Base-by-base conservation (phyloP, 2,113 vertebrate genomes). In the Fregetta grallaria region DNA sequence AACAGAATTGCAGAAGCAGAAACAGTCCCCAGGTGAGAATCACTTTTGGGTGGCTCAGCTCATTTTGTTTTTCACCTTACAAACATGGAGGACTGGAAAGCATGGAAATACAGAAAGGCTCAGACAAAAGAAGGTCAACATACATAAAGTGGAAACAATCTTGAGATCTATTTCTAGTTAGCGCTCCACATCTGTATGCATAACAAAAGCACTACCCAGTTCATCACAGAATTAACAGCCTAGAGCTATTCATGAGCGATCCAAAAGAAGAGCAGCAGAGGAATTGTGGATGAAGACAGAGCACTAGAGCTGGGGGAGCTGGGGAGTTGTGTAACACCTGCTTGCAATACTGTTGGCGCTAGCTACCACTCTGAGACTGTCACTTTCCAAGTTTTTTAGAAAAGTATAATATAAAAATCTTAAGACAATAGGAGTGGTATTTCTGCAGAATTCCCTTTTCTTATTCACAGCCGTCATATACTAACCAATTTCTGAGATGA, bases 291-390 rank as follows among this genome's bases (percentile, higher is more conserved):
- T 2, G 22, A 84, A 74, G 49, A 73, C 86, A 81, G 66, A 92
- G 42, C 42, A 15, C 30, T 63, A 0, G 44, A 75, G 70, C 86
- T 85, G 76, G 26, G 83, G 80, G 89, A 95, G 56, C 66, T 94
- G 77, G 70, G 74, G 91, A 92, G 42, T 72, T 96, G 83, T 85
- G 74, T 52, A 95, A 89, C 95, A 96, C 92, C 86, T 95, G 94
- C 94, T 85, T 90, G 86, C 66, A 94, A 66, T 94, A 58, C 66
- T 91, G 59, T 10, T 94, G 95, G 91, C 50, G 0, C 38, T 42
- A 19, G 74, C 77, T 90, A 91, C 66, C 29, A 30, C 77, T 85
- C 61, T 4, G 62, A 81, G 56, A 77, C 63, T 23, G 32, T 16
- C 36, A 53, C 38, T 95, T 88, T 90, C 94, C 97, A 96, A 97